These are phyloP conservation scores for Solenodon paradoxus DNA, from an alignment of 2,113 vertebrate genomes.

Conservation along the genomic window DNA sequence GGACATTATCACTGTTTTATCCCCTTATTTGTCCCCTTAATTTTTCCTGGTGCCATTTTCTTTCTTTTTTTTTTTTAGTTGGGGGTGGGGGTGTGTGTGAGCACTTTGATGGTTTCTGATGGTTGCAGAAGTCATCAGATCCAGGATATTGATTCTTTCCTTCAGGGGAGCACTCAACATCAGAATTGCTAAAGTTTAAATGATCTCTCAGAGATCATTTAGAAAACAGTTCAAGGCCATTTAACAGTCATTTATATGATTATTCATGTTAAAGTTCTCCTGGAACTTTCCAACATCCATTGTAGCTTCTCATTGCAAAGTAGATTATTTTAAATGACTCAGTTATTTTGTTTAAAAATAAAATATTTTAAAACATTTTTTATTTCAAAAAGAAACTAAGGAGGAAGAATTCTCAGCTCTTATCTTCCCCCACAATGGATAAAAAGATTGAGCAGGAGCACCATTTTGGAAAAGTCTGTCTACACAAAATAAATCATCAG, in stretches of 20 bases:
- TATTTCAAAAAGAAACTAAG: background rate
- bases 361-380: too few relatives aligned
- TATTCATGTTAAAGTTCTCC: background rate
- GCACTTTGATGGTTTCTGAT: background rate
- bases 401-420: background rate
- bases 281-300: background rate
- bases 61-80: too few relatives aligned
- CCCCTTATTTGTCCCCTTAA: background rate
- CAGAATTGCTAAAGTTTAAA: background rate
- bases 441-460: background rate
- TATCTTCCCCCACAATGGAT: rapidly evolving
- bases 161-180: background rate
- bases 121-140: background rate
- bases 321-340: background rate
- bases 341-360: too few relatives aligned
- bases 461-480: background rate
- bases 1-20: background rate
- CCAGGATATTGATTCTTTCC: background rate
- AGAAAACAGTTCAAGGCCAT: constrained; percentile 16
- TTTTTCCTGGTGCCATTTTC: too few relatives aligned
- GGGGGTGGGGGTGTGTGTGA: too few relatives aligned
- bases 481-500: background rate
- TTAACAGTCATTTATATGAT: background rate
- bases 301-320: background rate
- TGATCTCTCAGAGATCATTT: constrained; percentile 12